Base-by-base conservation (phyloP, 1,140 invertebrate genomes). In the Pemphigus obesinymphae region DNA sequence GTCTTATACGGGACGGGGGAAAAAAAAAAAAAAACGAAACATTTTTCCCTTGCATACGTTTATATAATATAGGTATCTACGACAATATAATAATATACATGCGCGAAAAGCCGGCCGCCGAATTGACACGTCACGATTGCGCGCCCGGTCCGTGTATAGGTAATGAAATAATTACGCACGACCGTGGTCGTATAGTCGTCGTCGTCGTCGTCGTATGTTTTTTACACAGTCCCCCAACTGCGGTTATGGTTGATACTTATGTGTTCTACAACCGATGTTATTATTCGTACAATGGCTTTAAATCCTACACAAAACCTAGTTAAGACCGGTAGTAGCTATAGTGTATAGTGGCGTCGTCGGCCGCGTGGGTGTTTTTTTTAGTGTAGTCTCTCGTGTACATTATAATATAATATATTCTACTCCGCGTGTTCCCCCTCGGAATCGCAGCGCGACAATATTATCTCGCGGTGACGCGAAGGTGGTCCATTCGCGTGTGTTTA, bases 121-220 rank as follows among this genome's bases (percentile, higher is more conserved):
- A 80, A 80, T 80, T 43, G 76, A 80, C 76, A 63, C 76, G 76
- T 80, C 76, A 80, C 76, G 76, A 80, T 53, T 23, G 34, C 31
- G 31, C 29, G 26, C n/a, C n/a, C n/a, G n/a, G n/a, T n/a, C n/a
- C n/a, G n/a, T n/a, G n/a, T n/a, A n/a, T n/a, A 34, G 26, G 75
- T 80, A 80, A 80, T 80, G 75, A 80, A 80, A 80, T 80, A 80
- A 80, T 80, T 80, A 80, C 50, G 37, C 75, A 80, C 75, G 75
- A 80, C 55, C 75, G 75, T 63, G 13, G 23, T 29, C 26, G 55
- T 63, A 31, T 10, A 17, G 58, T 34, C 26, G 23, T n/a, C n/a
- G n/a, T n/a, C n/a, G n/a, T 45, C 10, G 43, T 45, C 3, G 43
- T 13, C 37, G 37, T 40, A 40, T 10, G 37, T 40, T 40, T 5